A percentile compares a stretch with the other conserved stretches of the same genome.
Evolutionary conservation across 2,113 vertebrate genomes (phyloP).

Genomic region (Rhinichthys klamathensis): DNA sequence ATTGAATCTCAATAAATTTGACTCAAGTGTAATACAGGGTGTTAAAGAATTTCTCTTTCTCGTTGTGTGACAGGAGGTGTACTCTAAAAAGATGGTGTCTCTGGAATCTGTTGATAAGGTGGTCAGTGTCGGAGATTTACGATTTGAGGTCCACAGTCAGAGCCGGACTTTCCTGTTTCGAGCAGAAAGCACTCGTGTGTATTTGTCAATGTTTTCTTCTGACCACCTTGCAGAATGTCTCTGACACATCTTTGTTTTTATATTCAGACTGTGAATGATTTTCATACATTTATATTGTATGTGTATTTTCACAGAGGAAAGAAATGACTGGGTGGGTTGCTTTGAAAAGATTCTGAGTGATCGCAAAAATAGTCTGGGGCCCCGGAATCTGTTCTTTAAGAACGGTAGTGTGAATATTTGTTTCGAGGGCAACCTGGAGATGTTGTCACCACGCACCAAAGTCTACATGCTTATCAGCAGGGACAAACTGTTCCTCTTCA

Average conservation of each 20-base stretch:
- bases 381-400: constrained; percentile 21
- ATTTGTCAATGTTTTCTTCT: neutral
- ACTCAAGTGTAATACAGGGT: too few species aligned
- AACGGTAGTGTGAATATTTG: neutral
- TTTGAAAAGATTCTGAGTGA: constrained; percentile 14
- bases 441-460: constrained; percentile 78
- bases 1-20: neutral
- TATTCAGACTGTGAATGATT: neutral
- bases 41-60: constrained; percentile 7
- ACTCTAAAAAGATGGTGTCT: constrained; percentile 81
- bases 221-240: neutral
- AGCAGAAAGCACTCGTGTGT: constrained; percentile 78
- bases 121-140: constrained; percentile 71
- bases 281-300: neutral
- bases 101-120: constrained; percentile 72
- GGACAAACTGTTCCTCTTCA: constrained; percentile 81
- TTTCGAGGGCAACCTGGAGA: constrained; percentile 77
- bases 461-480: constrained; percentile 72
- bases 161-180: constrained; percentile 82
- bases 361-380: neutral
- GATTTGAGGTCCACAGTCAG: constrained; percentile 81
- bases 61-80: constrained; percentile 70
- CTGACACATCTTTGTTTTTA: neutral
- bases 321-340: constrained; percentile 42
- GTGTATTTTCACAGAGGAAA: constrained; percentile 63